Evolutionary conservation across 2,888 invertebrate species (phyloP).

Genomic region (Synergus itoensis): DNA sequence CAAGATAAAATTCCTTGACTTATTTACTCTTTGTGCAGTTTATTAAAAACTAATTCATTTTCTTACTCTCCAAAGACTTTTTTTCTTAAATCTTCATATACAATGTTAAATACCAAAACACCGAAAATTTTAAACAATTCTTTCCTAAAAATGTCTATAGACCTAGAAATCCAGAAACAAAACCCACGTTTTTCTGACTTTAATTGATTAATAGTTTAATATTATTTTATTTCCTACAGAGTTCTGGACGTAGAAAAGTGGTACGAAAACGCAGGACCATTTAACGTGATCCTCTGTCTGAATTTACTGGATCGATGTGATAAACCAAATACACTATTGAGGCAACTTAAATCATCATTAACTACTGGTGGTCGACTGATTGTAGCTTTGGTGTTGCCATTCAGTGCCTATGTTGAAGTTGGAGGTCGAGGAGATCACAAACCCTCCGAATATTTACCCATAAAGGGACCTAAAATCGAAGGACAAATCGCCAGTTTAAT

Average conservation of each 20-base stretch:
- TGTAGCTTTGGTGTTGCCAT: slow-evolving; percentile 95
- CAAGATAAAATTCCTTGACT: not conserved
- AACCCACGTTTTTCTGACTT: too few relatives aligned
- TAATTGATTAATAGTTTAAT: slow-evolving; percentile 26
- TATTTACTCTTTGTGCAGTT: not conserved
- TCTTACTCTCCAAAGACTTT: not conserved
- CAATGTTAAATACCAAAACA: too few relatives aligned
- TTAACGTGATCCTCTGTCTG: slow-evolving; percentile 91
- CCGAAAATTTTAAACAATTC: too few relatives aligned
- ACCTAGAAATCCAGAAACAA: not conserved
- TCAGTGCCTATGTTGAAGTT: slow-evolving; percentile 95
- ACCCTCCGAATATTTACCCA: slow-evolving; percentile 85
- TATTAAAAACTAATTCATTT: not conserved
- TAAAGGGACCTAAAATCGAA: slow-evolving; percentile 85
- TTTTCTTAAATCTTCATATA: not conserved
- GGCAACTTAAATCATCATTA: slow-evolving; percentile 86
- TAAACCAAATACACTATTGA: slow-evolving; percentile 88
- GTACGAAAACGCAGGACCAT: slow-evolving; percentile 79
- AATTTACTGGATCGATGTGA: slow-evolving; percentile 97
- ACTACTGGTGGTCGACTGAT: slow-evolving; percentile 87
- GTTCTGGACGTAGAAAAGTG: slow-evolving; percentile 86
- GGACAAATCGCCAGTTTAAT: slow-evolving; percentile 89
- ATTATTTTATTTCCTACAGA: slow-evolving; percentile 76
- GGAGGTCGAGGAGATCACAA: slow-evolving; percentile 86
- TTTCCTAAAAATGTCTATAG: not conserved